A percentile compares a stretch with the other conserved stretches of the same genome.
Evolutionary conservation across 1,140 invertebrate genomes (phyloP).

Genomic region (Myzus persicae): DNA sequence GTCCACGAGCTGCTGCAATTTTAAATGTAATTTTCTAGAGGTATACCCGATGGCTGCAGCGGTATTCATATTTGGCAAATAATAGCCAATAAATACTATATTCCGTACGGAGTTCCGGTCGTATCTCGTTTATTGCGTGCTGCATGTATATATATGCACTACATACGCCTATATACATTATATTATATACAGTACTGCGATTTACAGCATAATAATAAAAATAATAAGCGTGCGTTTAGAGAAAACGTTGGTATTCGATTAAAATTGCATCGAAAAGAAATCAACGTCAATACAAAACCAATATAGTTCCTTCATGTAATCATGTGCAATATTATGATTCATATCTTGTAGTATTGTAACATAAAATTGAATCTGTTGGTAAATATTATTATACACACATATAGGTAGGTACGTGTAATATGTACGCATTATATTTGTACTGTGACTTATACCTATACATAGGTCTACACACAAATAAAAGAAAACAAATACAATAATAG

Average conservation of each 20-base stretch:
- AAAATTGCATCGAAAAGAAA: background rate
- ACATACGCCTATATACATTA: background rate
- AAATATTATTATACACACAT: background rate
- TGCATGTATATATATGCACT: background rate
- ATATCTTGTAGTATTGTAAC: background rate
- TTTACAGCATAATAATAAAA: background rate
- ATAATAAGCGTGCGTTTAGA: background rate
- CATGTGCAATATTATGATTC: background rate
- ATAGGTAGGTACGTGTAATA: background rate
- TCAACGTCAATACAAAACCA: background rate
- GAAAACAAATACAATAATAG: background rate
- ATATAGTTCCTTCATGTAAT: background rate
- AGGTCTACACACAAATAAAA: background rate
- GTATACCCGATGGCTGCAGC: no score
- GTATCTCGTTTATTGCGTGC: background rate
- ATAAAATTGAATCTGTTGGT: background rate
- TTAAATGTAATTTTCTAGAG: no score
- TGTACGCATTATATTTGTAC: background rate
- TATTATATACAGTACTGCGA: background rate
- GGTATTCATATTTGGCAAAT: no score
- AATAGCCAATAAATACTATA: no score
- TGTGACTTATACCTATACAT: background rate
- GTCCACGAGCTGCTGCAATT: no score
- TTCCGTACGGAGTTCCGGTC: background rate
- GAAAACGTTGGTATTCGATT: conserved; percentile 1